These are phyloP conservation scores for Leistus spinibarbis DNA, from an alignment of 2,888 invertebrate genomes.

Conservation along the genomic window DNA sequence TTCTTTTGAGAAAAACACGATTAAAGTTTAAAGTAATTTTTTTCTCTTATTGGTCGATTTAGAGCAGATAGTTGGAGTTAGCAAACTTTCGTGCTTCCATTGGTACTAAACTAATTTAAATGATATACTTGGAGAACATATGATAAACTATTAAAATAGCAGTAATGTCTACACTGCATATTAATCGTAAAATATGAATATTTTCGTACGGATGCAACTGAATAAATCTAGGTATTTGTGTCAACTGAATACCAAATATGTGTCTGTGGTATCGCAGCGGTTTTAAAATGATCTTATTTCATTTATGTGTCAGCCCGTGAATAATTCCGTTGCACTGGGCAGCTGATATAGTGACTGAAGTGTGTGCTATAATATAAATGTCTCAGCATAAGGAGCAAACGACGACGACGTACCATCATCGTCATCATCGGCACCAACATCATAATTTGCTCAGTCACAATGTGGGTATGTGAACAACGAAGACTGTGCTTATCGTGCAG, in stretches of 20 bases:
- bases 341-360: constrained; percentile 12
- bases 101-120: too few relatives aligned
- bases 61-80: too few relatives aligned
- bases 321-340: constrained; percentile 6
- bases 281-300: not conserved
- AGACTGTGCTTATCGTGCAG: not conserved
- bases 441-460: constrained; percentile 17
- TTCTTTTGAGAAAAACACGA: too few relatives aligned
- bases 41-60: too few relatives aligned
- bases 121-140: too few relatives aligned
- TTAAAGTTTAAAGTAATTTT: too few relatives aligned
- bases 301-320: not conserved
- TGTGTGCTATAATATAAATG: not conserved
- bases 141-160: too few relatives aligned
- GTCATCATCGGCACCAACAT: not conserved
- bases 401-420: not conserved
- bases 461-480: constrained; percentile 10
- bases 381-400: not conserved
- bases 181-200: too few relatives aligned
- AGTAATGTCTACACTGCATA: too few relatives aligned
- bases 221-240: not conserved
- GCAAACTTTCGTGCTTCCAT: too few relatives aligned
- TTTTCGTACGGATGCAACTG: not conserved
- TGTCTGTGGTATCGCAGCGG: not conserved
- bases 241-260: not conserved